Evolutionary conservation across 1,140 invertebrate genomes (phyloP), one percentile per base, ranked within the genome.

Genomic region (Brachionus paranguensis): DNA sequence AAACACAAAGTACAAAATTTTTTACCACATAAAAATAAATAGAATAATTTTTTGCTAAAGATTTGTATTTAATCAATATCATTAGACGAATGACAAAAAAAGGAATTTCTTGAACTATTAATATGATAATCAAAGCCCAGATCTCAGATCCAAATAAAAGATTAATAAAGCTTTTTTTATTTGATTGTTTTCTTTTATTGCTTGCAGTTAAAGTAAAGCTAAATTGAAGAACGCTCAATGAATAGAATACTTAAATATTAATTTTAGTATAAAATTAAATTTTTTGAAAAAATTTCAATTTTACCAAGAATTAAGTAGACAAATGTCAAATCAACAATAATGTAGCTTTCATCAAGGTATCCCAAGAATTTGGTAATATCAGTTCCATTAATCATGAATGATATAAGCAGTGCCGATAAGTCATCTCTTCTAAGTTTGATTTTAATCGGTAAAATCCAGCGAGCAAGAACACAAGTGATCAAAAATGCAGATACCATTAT

Each of bases 1-100:
- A 81, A 24, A 68, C 11, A 81, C 53, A 60, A 12, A 81, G 33
- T 27, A 81, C 53, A 64, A 81, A 64, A 68, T 81, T 81, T 47
- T 81, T 81, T 7, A 68, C 78, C 27, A 81, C 43, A 47, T 64
- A 81, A 81, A 81, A 81, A 81, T 81, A 81, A 64, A 81, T 64
- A 4, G 43, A 43, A n/a, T 81, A 81, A 47, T 68, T 64, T 27
- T 64, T 81, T 47, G 64, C 33, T 10, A 60, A 24, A n/a, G 53
- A 64, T 45, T 68, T 68, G 17, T 81, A 81, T 68, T 60, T 41
- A 12, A 81, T 29, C 17, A 81, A 20, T 24, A 81, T 60, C 64
- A 81, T 64, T 41, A 81, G 3, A 10, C 78, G 50, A 37, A 81
- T 81, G n/a, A 81, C 24, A 64, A 81, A 81, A 81, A 81, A 81